Conservation (phyloP, 2,113 vertebrate genomes). For the Phaethon lepturus region DNA sequence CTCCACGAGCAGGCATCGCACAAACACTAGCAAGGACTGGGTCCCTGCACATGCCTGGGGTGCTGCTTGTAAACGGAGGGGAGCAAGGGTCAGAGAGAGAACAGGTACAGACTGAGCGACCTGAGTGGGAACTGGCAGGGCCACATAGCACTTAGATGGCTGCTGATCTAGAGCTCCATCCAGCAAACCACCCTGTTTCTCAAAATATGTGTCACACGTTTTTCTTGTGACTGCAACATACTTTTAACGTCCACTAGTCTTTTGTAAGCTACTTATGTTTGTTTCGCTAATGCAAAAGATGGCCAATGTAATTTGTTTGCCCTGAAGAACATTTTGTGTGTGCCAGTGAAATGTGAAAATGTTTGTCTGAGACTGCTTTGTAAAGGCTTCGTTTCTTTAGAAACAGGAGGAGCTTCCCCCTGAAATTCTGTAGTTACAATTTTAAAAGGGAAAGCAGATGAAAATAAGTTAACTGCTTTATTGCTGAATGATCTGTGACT, state of each 20-base stretch:
- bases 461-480: constrained; percentile 3
- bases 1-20: background rate
- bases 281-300: background rate
- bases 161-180: background rate
- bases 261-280: background rate
- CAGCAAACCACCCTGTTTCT: background rate
- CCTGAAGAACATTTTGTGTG: background rate
- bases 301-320: background rate
- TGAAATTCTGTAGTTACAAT: background rate
- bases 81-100: background rate
- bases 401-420: background rate
- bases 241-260: background rate
- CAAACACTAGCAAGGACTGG: background rate
- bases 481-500: background rate
- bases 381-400: background rate
- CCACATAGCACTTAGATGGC: background rate
- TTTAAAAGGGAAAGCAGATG: constrained; percentile 21
- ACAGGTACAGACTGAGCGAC: background rate
- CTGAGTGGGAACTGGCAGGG: background rate
- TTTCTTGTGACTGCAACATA: background rate
- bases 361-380: background rate
- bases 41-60: background rate
- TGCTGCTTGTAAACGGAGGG: background rate
- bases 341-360: background rate
- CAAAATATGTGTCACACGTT: background rate